phyloP scores from a whole-genome alignment of 1,140 invertebrate genomes.

The Brachionus paranguensis region DNA sequence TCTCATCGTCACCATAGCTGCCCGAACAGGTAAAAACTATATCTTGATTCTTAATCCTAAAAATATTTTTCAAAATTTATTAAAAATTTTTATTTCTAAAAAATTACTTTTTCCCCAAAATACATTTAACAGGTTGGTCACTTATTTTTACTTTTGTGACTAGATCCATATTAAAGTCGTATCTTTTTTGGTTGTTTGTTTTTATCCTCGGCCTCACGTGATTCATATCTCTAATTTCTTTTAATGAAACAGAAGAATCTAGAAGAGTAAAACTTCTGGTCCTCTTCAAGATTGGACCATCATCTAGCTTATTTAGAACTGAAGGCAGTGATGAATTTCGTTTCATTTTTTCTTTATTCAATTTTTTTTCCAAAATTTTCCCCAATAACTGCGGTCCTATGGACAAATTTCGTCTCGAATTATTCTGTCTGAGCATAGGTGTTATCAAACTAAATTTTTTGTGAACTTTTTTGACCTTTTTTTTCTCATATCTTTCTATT shows the following conservation, averaged over 20 bases:
- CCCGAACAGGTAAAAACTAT: conserved; percentile 58
- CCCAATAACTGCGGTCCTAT: background rate
- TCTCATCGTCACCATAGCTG: conserved; percentile 58
- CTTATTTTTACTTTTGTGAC: conserved; percentile 56
- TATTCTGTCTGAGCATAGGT: background rate
- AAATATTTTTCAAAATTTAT: no score
- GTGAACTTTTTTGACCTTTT: conserved; percentile 42
- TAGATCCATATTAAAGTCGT: conserved; percentile 45
- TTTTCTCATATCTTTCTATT: conserved; percentile 42
- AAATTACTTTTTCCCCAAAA: conserved; percentile 50
- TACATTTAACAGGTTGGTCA: conserved; percentile 57
- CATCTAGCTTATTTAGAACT: background rate
- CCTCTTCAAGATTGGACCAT: background rate
- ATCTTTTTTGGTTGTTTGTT: background rate
- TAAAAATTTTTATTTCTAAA: no score
- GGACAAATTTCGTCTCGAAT: background rate
- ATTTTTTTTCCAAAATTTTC: background rate
- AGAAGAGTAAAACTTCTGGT: background rate
- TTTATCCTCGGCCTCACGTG: background rate
- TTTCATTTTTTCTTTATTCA: background rate
- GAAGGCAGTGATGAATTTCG: background rate
- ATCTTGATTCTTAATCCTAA: conserved; percentile 50
- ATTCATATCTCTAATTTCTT: background rate
- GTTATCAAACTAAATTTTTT: conserved; percentile 8
- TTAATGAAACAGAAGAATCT: background rate